Conservation (phyloP, 2,797 vertebrate genomes). For the Urophycis tenuis region DNA sequence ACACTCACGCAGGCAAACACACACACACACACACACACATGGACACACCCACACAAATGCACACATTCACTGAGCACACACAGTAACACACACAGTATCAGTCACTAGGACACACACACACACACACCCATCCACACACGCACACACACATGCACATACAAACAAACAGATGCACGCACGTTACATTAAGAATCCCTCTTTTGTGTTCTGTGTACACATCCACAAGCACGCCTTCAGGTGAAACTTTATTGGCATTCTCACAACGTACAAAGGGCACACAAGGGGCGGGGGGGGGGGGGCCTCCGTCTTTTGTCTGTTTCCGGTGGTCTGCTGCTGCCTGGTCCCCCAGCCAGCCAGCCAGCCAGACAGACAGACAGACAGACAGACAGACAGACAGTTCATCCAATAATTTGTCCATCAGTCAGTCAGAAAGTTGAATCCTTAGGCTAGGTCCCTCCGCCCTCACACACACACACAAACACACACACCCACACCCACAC, state of each 20-base stretch:
- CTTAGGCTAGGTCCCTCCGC: slow-evolving; percentile 44
- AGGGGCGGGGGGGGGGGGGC: background rate
- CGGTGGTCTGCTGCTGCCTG: slow-evolving; percentile 31
- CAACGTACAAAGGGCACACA: background rate
- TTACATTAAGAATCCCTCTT: background rate
- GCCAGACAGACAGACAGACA: slow-evolving; percentile 44
- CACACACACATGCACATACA: background rate
- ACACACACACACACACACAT: background rate
- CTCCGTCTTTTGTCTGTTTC: slow-evolving; percentile 36
- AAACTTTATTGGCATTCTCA: background rate
- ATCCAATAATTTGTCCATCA: slow-evolving; percentile 37
- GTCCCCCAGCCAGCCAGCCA: slow-evolving; percentile 43
- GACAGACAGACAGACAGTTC: slow-evolving; percentile 37
- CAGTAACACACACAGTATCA: background rate
- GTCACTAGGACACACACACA: background rate
- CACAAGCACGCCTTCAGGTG: slow-evolving; percentile 44
- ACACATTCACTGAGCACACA: background rate
- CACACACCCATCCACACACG: no score
- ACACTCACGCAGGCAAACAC: slow-evolving; percentile 25
- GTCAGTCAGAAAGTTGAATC: slow-evolving; percentile 51
- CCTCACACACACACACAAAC: background rate
- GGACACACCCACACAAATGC: background rate
- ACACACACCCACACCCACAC: background rate
- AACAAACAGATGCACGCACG: background rate
- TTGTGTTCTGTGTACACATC: slow-evolving; percentile 14